A percentile compares a stretch with the other conserved stretches of the same genome.
Evolutionary conservation across 2,888 invertebrate genomes (phyloP).

Genomic region (Cataglyphis albicans): DNA sequence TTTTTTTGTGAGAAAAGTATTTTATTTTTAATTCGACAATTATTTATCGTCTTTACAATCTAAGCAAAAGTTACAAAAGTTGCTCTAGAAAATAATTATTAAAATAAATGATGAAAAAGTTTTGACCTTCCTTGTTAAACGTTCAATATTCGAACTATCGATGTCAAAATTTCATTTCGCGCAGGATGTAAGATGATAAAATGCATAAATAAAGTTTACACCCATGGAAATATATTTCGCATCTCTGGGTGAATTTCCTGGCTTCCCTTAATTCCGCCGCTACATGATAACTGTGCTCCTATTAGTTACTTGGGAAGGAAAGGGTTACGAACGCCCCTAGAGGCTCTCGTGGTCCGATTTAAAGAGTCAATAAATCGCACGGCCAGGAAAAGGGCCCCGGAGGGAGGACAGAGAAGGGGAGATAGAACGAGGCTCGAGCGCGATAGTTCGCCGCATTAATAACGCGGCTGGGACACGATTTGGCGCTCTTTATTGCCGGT

Average conservation of each 20-base stretch:
- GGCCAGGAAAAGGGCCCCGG: not conserved
- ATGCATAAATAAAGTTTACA: not conserved
- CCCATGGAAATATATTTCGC: not conserved
- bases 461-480: constrained; percentile 74
- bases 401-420: constrained; percentile 33
- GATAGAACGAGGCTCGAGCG: constrained; percentile 64
- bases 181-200: not conserved
- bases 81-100: not conserved
- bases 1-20: not conserved
- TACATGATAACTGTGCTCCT: not conserved
- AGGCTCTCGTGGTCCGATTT: constrained; percentile 52
- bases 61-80: not conserved
- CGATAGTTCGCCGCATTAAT: constrained; percentile 76
- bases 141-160: not conserved
- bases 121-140: not conserved
- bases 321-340: constrained; percentile 23
- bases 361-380: constrained; percentile 65
- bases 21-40: not conserved
- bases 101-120: not conserved
- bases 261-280: not conserved
- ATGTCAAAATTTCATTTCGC: not conserved
- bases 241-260: not conserved
- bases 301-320: not conserved
- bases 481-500: constrained; percentile 74
- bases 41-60: not conserved